Conservation (phyloP, 2,888 invertebrate genomes). For the Plebejus anna region DNA sequence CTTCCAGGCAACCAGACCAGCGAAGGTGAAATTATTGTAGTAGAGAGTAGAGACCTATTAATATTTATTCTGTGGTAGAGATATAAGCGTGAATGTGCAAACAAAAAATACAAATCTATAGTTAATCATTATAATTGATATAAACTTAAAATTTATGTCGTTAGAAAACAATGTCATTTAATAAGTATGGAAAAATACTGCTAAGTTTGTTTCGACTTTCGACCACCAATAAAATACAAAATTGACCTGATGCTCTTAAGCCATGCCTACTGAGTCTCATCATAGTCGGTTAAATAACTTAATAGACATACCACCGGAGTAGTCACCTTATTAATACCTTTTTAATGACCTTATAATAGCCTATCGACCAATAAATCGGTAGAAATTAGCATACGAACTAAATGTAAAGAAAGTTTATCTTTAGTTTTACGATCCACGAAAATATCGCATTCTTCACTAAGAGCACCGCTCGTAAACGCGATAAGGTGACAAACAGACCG, state of each 20-base stretch:
- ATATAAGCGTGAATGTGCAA: no score
- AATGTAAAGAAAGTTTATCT: slow-evolving; percentile 32
- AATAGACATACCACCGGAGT: not conserved
- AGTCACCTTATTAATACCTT: not conserved
- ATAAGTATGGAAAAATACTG: no score
- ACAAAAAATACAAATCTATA: no score
- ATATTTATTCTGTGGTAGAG: no score
- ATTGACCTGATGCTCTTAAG: not conserved
- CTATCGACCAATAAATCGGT: slow-evolving; percentile 9
- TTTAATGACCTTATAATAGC: slow-evolving; percentile 17
- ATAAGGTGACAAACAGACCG: slow-evolving; percentile 29
- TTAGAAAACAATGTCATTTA: no score
- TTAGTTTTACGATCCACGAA: slow-evolving; percentile 37
- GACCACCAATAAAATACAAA: no score
- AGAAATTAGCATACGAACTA: slow-evolving; percentile 16
- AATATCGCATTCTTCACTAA: slow-evolving; percentile 39
- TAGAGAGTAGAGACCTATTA: no score
- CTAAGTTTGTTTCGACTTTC: no score
- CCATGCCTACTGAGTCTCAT: not conserved
- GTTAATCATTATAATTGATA: no score
- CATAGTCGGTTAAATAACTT: not conserved
- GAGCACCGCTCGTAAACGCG: slow-evolving; percentile 43
- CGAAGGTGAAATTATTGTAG: no score
- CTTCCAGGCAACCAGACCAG: no score
- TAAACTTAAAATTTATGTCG: no score